Percentiles rank a stretch among this genome's conserved stretches.
Evolutionary conservation across 2,888 invertebrate genomes (phyloP).

Genomic region (Drosophila meridionalis): DNA sequence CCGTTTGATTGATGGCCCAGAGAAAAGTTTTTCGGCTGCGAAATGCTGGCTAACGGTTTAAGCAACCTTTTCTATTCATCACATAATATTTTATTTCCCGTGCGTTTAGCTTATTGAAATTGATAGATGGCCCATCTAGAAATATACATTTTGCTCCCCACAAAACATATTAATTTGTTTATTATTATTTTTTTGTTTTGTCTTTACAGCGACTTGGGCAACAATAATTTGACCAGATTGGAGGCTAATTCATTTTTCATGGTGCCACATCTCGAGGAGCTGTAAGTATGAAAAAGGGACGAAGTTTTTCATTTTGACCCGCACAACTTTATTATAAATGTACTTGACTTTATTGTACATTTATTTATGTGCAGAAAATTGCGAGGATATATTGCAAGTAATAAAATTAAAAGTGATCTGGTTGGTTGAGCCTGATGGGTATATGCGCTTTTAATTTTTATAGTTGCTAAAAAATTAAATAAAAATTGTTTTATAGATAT

Average conservation of each 20-base stretch:
- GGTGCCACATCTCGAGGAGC: constrained; percentile 89
- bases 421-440: neutral
- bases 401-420: neutral
- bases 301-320: constrained; percentile 1
- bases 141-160: constrained; percentile 13
- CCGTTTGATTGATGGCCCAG: constrained; percentile 68
- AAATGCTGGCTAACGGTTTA: constrained; percentile 42
- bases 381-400: neutral
- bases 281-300: constrained; percentile 87
- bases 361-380: constrained; percentile 5
- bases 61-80: constrained; percentile 57
- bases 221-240: constrained; percentile 92
- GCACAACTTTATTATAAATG: constrained; percentile 14
- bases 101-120: constrained; percentile 51
- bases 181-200: constrained; percentile 46
- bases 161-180: constrained; percentile 53
- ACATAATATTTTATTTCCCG: constrained; percentile 36
- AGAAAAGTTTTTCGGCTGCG: constrained; percentile 23
- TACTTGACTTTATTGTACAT: constrained; percentile 1
- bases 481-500: no score
- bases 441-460: no score
- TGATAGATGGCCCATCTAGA: constrained; percentile 61
- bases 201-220: constrained; percentile 90
- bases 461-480: no score
- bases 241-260: constrained; percentile 89